A percentile compares a stretch with the other conserved stretches of the same genome.
Conservation (phyloP, 92 coral and sea anemone species). For the Paramuricea clavata region DNA sequence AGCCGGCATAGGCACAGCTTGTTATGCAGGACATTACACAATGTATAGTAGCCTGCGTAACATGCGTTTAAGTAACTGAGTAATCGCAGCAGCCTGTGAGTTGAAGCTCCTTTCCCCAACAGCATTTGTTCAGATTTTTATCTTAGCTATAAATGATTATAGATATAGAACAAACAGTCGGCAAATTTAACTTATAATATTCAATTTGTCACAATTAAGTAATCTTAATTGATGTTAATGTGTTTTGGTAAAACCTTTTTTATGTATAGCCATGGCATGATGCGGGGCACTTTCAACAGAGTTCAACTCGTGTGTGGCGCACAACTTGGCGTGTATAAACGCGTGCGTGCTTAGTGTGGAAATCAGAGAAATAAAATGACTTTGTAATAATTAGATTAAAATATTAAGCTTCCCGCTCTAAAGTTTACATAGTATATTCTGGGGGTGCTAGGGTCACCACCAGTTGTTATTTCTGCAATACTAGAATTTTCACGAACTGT, state of each 20-base stretch:
- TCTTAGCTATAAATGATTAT: too few relatives aligned
- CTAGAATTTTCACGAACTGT: too few relatives aligned
- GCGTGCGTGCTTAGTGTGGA: background rate
- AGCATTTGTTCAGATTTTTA: background rate
- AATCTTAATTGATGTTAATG: background rate
- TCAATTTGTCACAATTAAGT: background rate
- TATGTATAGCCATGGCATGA: background rate
- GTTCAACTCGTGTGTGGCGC: background rate
- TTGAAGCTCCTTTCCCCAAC: background rate
- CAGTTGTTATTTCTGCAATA: too few relatives aligned
- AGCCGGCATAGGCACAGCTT: too few relatives aligned
- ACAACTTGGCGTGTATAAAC: background rate
- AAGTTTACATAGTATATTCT: too few relatives aligned
- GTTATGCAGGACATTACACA: too few relatives aligned
- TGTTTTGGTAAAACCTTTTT: background rate
- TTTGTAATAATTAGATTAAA: background rate
- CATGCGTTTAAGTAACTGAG: too few relatives aligned
- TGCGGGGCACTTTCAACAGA: background rate
- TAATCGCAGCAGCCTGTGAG: too few relatives aligned
- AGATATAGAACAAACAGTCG: background rate
- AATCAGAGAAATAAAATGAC: background rate
- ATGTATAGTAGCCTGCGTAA: too few relatives aligned
- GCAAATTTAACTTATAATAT: too few relatives aligned
- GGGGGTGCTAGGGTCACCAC: too few relatives aligned
- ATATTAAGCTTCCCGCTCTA: too few relatives aligned